A percentile compares a stretch with the other conserved stretches of the same genome.
phyloP scores from a whole-genome alignment of 2,113 vertebrate genomes.

The Echinops telfairi region DNA sequence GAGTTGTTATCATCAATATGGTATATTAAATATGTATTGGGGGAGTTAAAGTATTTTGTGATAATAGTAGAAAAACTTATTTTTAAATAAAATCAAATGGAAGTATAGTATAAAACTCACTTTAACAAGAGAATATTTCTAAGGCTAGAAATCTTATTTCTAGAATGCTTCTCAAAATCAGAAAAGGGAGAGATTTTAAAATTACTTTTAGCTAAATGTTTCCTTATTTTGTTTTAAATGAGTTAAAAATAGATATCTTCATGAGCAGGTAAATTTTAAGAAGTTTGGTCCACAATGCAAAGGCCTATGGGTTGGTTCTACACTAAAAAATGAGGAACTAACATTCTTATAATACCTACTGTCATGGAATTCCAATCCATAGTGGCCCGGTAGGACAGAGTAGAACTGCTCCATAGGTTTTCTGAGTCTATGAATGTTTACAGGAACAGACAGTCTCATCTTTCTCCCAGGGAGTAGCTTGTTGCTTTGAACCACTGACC shows the following conservation, averaged over 20 bases:
- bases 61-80: slow-evolving; percentile 27
- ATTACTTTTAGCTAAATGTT: slow-evolving; percentile 35
- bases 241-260: not conserved
- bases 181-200: slow-evolving; percentile 35
- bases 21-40: slow-evolving; percentile 27
- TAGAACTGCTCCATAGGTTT: too few species aligned
- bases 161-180: slow-evolving; percentile 30
- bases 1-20: slow-evolving; percentile 1
- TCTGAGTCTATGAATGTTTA: too few species aligned
- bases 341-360: not conserved
- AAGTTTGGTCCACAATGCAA: slow-evolving; percentile 4
- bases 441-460: too few species aligned
- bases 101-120: not conserved
- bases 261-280: slow-evolving; percentile 24
- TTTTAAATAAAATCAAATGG: slow-evolving; percentile 21
- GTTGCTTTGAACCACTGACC: too few species aligned
- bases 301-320: not conserved
- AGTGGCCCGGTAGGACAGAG: too few species aligned
- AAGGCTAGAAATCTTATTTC: slow-evolving; percentile 48
- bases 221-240: not conserved
- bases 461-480: too few species aligned
- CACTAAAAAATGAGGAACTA: slow-evolving; percentile 5
- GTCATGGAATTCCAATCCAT: not conserved
- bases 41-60: slow-evolving; percentile 45
- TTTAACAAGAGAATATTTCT: slow-evolving; percentile 39